Conservation (phyloP, 53 echinoderm and acorn worm species). For the Holothuria leucospilota region DNA sequence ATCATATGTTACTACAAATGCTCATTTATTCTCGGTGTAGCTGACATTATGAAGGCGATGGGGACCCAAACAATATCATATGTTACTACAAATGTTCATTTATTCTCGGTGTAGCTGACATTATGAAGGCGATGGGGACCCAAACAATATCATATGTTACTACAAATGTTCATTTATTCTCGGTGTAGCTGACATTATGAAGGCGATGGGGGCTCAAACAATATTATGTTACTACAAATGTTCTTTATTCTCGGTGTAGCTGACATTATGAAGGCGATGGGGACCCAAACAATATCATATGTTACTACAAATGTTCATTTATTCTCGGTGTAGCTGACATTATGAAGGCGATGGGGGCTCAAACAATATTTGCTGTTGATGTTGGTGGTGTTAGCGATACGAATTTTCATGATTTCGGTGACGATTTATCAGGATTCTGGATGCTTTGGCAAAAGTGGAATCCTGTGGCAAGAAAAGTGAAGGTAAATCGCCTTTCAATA, state of each 20-base stretch:
- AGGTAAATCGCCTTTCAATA: conserved; percentile 45
- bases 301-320: not conserved
- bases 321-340: conserved; percentile 70
- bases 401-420: conserved; percentile 85
- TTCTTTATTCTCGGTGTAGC: conserved; percentile 40
- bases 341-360: conserved; percentile 92
- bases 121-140: conserved; percentile 93
- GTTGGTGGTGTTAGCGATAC: conserved; percentile 90
- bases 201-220: no score
- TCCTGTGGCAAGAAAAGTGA: conserved; percentile 79
- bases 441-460: conserved; percentile 98
- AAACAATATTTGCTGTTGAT: conserved; percentile 86
- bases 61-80: conserved; percentile 86
- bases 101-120: conserved; percentile 64
- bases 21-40: conserved; percentile 21
- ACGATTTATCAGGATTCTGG: conserved; percentile 97
- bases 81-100: not conserved
- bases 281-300: no score
- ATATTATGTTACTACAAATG: no score
- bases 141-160: conserved; percentile 79
- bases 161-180: not conserved
- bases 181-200: conserved; percentile 62
- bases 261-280: no score
- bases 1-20: no score
- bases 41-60: conserved; percentile 91